Evolutionary conservation across 2,888 invertebrate species (phyloP).

Genomic region (Aplocera efformata): DNA sequence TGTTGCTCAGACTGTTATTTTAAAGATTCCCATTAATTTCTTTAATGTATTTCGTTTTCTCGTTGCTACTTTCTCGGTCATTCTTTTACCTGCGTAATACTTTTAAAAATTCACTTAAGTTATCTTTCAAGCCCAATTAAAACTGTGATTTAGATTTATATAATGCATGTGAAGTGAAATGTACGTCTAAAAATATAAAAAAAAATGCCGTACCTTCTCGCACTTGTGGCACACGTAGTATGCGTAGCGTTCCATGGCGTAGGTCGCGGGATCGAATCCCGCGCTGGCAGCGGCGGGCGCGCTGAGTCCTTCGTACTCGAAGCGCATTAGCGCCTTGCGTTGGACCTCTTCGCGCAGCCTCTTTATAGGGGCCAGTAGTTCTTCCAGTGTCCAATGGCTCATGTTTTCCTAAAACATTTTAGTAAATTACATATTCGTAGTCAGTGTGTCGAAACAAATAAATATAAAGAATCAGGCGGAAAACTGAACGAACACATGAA

Average conservation of each 20-base stretch:
- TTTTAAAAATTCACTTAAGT: no score
- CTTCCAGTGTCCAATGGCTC: conserved; percentile 88
- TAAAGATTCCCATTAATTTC: no score
- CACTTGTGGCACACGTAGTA: conserved; percentile 99
- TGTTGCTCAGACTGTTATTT: no score
- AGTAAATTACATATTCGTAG: neutral
- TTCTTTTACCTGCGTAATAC: no score
- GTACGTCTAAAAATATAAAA: no score
- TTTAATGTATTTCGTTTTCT: no score
- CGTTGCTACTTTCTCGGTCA: no score
- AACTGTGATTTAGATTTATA: no score
- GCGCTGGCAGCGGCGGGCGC: conserved; percentile 84
- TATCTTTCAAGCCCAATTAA: no score
- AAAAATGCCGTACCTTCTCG: conserved; percentile 79
- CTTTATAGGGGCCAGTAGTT: conserved; percentile 89
- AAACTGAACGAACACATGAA: no score
- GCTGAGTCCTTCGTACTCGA: conserved; percentile 96
- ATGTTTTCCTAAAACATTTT: conserved; percentile 84
- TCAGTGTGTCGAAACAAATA: no score
- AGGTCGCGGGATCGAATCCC: conserved; percentile 89
- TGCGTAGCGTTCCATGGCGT: conserved; percentile 98
- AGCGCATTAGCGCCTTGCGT: conserved; percentile 95
- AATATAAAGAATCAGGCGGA: no score
- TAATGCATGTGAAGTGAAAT: neutral
- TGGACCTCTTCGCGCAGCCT: conserved; percentile 93